Conservation (phyloP, 2,113 vertebrate species). For the Steatornis caripensis region DNA sequence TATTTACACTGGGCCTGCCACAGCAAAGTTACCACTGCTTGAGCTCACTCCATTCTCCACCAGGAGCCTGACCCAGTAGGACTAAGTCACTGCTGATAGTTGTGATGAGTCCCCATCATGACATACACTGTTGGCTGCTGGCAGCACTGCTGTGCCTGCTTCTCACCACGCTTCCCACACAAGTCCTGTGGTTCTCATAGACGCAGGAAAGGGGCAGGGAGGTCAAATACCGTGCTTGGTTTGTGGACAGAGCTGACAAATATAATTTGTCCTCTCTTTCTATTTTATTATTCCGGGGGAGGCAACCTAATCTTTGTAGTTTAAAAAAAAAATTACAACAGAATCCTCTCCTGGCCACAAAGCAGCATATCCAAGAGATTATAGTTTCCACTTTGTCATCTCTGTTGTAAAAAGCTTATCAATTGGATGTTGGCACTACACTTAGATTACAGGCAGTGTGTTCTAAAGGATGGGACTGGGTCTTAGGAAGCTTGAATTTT, state of each 20-base stretch:
- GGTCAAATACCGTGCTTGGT: not conserved
- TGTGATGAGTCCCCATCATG: not conserved
- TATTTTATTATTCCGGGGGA: not conserved
- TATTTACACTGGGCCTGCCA: not conserved
- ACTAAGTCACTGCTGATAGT: not conserved
- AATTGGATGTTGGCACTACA: not conserved
- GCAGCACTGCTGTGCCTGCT: not conserved
- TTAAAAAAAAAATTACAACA: not conserved
- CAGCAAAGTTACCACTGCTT: not conserved
- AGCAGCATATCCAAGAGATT: constrained; percentile 19
- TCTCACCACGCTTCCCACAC: accelerated
- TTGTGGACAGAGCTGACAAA: not conserved
- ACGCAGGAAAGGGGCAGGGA: not conserved
- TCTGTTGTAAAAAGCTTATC: constrained; percentile 41
- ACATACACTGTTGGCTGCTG: not conserved
- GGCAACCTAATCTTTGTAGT: not conserved
- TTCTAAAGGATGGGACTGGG: not conserved
- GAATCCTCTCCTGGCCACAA: constrained; percentile 1
- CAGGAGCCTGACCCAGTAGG: not conserved
- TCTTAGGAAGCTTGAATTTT: not conserved
- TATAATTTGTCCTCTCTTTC: not conserved
- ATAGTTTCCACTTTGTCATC: constrained; percentile 12
- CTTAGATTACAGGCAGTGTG: not conserved
- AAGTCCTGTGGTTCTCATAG: not conserved
- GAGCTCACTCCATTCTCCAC: not conserved